Conservation (phyloP, 2,113 vertebrate genomes). For the Embiotoca jacksoni region DNA sequence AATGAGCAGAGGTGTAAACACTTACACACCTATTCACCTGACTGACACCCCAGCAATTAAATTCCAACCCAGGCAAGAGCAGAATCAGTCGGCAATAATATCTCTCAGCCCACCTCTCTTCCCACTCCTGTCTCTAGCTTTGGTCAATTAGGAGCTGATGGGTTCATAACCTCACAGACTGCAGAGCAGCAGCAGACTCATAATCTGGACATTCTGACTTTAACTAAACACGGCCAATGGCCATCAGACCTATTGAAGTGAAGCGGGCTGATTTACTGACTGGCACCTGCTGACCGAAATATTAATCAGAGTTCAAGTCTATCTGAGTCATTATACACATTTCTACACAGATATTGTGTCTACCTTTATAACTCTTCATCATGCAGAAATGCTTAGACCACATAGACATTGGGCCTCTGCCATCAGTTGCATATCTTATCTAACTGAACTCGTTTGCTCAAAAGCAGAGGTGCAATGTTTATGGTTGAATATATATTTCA, state of each 20-base stretch:
- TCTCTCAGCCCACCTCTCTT: background rate
- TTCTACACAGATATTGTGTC: no score
- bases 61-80: background rate
- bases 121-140: conserved; percentile 2
- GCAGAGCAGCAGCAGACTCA: background rate
- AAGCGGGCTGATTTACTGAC: background rate
- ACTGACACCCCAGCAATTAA: background rate
- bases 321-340: no score
- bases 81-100: background rate
- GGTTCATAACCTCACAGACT: background rate
- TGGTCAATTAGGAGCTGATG: conserved; percentile 15
- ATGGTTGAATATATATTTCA: no score
- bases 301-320: no score
- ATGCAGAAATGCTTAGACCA: no score
- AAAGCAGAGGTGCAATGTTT: no score
- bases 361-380: no score
- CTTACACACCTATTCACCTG: background rate
- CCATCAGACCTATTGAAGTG: background rate
- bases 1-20: conserved; percentile 9
- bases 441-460: no score
- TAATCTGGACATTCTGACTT: background rate
- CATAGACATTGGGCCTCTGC: no score
- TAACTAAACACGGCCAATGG: background rate
- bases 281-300: no score
- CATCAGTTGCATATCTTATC: no score